A percentile compares a stretch with the other conserved stretches of the same genome.
Conservation (phyloP, 2,888 invertebrate genomes). For the Lithophane semibrunnea region DNA sequence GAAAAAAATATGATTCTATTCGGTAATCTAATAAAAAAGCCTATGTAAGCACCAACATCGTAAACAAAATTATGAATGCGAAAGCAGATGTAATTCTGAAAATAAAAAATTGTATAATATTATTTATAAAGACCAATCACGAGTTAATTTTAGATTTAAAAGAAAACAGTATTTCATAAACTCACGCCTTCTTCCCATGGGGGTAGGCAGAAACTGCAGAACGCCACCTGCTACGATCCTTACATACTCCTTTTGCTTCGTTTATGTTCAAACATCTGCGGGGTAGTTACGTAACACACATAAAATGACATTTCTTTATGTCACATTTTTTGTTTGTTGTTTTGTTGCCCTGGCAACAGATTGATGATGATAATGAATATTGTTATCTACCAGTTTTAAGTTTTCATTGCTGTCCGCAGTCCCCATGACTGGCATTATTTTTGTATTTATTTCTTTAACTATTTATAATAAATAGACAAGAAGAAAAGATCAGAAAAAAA, state of each 20-base stretch:
- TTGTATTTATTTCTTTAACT: no score
- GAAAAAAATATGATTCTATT: neutral
- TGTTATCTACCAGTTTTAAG: no score
- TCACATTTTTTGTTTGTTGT: no score
- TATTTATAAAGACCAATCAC: neutral
- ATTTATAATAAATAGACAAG: no score
- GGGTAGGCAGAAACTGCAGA: neutral
- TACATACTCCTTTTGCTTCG: neutral
- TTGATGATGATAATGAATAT: no score
- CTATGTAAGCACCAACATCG: slow-evolving; percentile 5
- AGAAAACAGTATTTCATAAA: neutral
- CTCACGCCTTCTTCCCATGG: neutral
- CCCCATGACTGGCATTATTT: no score
- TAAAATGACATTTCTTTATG: no score
- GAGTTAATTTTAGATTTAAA: neutral
- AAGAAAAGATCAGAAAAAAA: no score
- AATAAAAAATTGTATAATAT: neutral
- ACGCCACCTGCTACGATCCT: neutral
- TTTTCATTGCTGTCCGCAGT: no score
- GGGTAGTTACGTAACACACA: neutral
- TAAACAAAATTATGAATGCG: slow-evolving; percentile 36
- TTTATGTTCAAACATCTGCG: neutral
- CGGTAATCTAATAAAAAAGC: slow-evolving; percentile 21
- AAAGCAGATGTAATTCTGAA: slow-evolving; percentile 16
- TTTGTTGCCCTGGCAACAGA: no score